Conservation (phyloP, 1,140 invertebrate genomes). For the Berghia stephanieae region DNA sequence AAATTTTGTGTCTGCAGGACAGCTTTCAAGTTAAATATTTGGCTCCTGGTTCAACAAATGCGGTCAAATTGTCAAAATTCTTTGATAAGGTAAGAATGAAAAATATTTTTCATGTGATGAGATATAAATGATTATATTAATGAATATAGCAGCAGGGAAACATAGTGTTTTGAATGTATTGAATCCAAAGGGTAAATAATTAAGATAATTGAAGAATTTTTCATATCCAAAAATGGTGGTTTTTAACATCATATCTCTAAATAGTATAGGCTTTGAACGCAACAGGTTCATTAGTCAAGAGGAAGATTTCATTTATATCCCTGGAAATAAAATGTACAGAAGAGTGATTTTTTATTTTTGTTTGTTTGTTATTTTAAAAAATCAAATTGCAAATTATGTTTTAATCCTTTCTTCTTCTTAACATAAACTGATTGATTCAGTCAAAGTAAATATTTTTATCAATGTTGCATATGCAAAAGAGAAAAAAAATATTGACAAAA, state of each 20-base stretch:
- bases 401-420: too few species aligned
- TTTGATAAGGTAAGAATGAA: slow-evolving; percentile 84
- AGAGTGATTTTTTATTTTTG: too few species aligned
- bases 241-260: not conserved
- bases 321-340: too few species aligned
- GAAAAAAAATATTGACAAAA: too few species aligned
- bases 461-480: too few species aligned
- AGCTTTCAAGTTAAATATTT: slow-evolving; percentile 78
- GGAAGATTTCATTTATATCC: too few species aligned
- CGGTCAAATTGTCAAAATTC: slow-evolving; percentile 90
- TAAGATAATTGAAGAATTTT: not conserved
- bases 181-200: not conserved
- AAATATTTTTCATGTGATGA: not conserved
- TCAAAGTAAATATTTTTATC: too few species aligned
- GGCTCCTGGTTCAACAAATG: slow-evolving; percentile 89
- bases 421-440: too few species aligned
- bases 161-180: not conserved
- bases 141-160: not conserved
- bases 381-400: too few species aligned
- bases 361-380: too few species aligned
- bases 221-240: not conserved
- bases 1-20: slow-evolving; percentile 59
- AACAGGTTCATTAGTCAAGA: not conserved
- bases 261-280: not conserved
- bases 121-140: not conserved